Base-by-base conservation (phyloP, 2,797 vertebrate genomes). In the Sebastes kiyomatsui region DNA sequence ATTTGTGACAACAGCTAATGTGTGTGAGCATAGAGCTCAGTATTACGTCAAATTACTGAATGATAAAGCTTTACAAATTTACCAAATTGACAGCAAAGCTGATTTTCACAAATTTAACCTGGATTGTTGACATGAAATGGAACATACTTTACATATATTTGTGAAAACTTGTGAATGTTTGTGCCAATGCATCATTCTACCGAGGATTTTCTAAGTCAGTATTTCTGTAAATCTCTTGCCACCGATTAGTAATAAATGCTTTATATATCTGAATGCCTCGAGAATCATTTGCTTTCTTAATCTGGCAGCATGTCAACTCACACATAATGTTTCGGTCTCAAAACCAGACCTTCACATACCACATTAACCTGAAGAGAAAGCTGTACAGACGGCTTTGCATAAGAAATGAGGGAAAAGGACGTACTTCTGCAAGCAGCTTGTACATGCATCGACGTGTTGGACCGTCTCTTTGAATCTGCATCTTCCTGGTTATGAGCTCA, bases 191-290 rank as follows among this genome's bases (percentile, higher is more conserved):
- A 16, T 8, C 12, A 18, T 52, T 66, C 27, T 23, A n/a, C 22
- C 0, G 4, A 56, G 6, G n/a, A 22, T 38, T 46, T 69, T 20
- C 6, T 12, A 58, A 6, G 18, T 6, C 18, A 35, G 18, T 13
- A 74, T 58, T 56, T 75, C 16, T 67, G 32, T 35, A 49, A 10
- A 59, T 59, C 13, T 64, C 49, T 16, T 30, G 13, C 49, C 30
- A 58, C 54, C 12, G 38, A 16, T 54, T 14, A 10, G 54, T 28
- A 70, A 71, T 82, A 80, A 82, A 82, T 72, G 4, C 8, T 2
- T 28, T 46, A 33, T 25, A 70, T 22, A 13, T 67, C 38, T 56
- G 2, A 30, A 56, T 22, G 10, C 12, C 7, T 54, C 67, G 32
- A 79, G 55, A 71, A 5, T 64, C 18, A 12, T 38, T 59, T 70